Base-by-base conservation (phyloP, 2,797 vertebrate species). In the Hipposideros larvatus region DNA sequence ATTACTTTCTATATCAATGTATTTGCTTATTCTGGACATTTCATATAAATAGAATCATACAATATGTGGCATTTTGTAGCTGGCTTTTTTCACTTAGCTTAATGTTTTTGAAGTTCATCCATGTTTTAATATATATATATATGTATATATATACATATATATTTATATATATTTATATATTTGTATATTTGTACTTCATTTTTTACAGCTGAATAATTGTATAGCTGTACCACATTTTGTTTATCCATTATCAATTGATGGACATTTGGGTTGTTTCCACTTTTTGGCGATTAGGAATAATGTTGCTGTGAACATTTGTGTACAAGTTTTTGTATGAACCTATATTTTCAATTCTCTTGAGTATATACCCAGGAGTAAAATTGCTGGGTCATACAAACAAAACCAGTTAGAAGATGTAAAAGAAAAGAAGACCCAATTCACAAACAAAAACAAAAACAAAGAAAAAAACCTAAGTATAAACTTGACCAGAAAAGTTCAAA, bases 361-460 rank as follows among this genome's bases (percentile, higher is more conserved):
- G 4, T 68, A 8, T 57, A 41, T 61, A 46, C 18, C 51, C 74
- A 43, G 48, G 26, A 61, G 37, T 83, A 24, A 48, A 63, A 87
- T 53, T 78, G 31, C 16, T 61, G 28, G 43, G 22, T 79, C 24
- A 31, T 63, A 65, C 43, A 68, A 78, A 61, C 1, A 61, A 80
- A 84, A 86, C 11, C 28, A 79, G 26, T 7, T 48, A 74, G 34
- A 71, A 43, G 31, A 71, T 37, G 4, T n/a, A 90, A 61, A 75
- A 63, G 0, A n/a, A 66, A 80, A 43, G 34, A 85, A 8, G 70
- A n/a, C 41, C 22, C 1, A 16, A 26, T 48, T 91, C 63, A 71
- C 15, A 53, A 95, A 83, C 41, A 87, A 41, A 82, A 68, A 57
- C 18, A 66, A 73, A 95, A 91, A 24, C 18, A 79, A 59, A 53